A percentile compares a stretch with the other conserved stretches of the same genome.
Conservation (phyloP, 2,113 vertebrate genomes). For the Odontophorus gujanensis region DNA sequence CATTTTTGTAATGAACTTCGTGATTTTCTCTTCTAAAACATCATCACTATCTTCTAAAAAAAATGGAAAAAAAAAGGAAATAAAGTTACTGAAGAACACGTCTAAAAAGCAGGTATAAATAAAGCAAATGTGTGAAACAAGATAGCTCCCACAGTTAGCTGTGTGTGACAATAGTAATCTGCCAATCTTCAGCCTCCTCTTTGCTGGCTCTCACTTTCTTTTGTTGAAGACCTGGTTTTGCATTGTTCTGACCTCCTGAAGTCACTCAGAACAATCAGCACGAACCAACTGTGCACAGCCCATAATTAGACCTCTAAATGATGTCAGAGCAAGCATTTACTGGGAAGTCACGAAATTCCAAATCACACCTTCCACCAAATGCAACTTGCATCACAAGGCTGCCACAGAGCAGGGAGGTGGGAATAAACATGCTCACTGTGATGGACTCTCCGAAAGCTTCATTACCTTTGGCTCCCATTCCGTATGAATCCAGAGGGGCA, state of each 20-base stretch:
- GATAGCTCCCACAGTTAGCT: fast-evolving
- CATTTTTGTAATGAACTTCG: not conserved
- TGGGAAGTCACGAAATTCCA: fast-evolving
- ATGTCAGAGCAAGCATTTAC: not conserved
- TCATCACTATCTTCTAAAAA: not conserved
- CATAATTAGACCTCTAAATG: fast-evolving
- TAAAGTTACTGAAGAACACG: not conserved
- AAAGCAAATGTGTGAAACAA: not conserved
- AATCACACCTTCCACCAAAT: fast-evolving
- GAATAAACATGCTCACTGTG: fast-evolving
- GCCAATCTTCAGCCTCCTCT: not conserved
- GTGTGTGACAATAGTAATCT: not conserved
- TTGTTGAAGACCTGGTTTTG: not conserved
- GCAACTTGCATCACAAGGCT: not conserved
- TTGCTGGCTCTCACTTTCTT: not conserved
- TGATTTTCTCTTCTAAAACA: not conserved
- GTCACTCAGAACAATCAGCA: not conserved
- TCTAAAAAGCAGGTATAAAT: not conserved
- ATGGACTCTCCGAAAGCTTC: not conserved
- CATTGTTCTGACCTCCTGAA: not conserved
- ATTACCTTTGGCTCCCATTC: constrained; percentile 89
- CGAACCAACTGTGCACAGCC: not conserved
- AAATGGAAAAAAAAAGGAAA: not conserved
- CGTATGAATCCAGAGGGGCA: constrained; percentile 95
- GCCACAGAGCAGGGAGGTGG: fast-evolving